Conservation (phyloP, 2,113 vertebrate species). For the Vicugna pacos region DNA sequence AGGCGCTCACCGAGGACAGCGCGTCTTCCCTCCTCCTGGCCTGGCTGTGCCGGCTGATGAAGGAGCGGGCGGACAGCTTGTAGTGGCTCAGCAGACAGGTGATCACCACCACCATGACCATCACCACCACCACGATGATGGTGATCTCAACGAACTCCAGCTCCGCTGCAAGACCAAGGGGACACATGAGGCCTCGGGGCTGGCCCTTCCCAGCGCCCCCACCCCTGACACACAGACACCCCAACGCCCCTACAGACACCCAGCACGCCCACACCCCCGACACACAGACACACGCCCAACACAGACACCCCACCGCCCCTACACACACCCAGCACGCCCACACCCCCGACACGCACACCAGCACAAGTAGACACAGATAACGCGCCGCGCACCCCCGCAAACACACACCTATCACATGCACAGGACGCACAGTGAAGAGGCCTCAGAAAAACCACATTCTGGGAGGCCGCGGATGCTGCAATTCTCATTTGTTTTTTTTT, state of each 20-base stretch:
- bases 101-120: constrained; percentile 99
- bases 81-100: constrained; percentile 98
- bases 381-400: not conserved
- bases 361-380: not conserved
- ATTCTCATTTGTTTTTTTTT: not conserved
- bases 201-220: not conserved
- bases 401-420: not conserved
- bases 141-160: constrained; percentile 99
- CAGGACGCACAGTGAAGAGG: not conserved
- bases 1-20: constrained; percentile 92
- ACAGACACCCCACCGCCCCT: not conserved
- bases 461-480: not conserved
- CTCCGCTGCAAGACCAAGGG: constrained; percentile 90
- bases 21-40: constrained; percentile 91
- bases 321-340: too few species aligned
- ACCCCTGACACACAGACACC: too few species aligned
- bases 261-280: rapidly evolving
- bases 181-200: constrained; percentile 41
- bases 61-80: constrained; percentile 94
- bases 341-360: too few species aligned
- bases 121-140: constrained; percentile 97
- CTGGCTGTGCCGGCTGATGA: constrained; percentile 94
- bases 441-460: constrained; percentile 34
- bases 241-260: not conserved
- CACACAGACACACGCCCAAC: not conserved